Evolutionary conservation across 2,113 vertebrate genomes (phyloP), one percentile per base, ranked within the genome.

Genomic region (Notarius quadriscutis): DNA sequence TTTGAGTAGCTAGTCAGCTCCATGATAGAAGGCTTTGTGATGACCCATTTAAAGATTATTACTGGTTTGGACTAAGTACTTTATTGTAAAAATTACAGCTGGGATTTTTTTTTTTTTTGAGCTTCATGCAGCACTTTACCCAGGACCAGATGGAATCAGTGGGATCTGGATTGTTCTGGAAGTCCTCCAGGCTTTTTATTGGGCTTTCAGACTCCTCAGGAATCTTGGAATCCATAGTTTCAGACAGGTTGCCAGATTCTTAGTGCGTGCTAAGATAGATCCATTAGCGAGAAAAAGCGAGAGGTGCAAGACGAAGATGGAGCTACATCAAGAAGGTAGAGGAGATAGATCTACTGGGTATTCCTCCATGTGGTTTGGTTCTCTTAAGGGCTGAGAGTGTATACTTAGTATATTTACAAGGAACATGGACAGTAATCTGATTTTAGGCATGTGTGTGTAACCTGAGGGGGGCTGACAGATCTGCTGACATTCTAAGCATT

Each of bases 101-200:
- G 41, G 22, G 7, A 25, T 25, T 75, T n/a, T 12, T 20, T 10
- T 74, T 75, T 51, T 27, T 58, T 34, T 57, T 1, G n/a, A 81
- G 57, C 79, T 55, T 75, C 71, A 75, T 58, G 34, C 81, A 89
- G 48, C 11, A 89, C 84, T 79, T 95, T 94, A 95, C 94, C 94
- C 95, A 95, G 90, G 92, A 94, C 95, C 94, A 95, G 85, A 92
- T 95, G 90, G 91, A 93, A 80, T 93, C 93, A 11, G 60, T 72
- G 83, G 27, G 83, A 87, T 93, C 88, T 65, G 91, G 91, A 78
- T 51, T 84, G 74, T 92, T 93, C 79, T 92, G 90, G 4, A 93
- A 84, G 53, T 94, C 92, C 74, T 93, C 94, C 77, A 82, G 91
- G 71, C 91, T 90, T 75, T 92, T 93, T 88, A 89, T 92, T 93